Percentiles rank a stretch among this genome's conserved stretches.
phyloP scores from a whole-genome alignment of 2,797 vertebrate species.

The Leucoraja ocellata region DNA sequence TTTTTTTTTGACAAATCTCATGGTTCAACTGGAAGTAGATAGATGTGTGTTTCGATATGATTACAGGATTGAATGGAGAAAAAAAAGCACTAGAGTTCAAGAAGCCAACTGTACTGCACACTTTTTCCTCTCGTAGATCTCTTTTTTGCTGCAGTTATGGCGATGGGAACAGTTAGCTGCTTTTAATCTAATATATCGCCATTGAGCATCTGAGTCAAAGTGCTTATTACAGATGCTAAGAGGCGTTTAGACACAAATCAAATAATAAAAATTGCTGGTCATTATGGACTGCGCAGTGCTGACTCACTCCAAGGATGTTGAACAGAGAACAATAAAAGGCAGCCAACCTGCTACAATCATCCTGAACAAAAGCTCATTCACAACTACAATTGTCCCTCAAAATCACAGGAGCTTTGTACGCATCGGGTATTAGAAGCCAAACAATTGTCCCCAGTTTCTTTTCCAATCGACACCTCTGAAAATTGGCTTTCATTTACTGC shows the following conservation, averaged over 20 bases:
- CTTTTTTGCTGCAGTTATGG: neutral
- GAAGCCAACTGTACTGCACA: neutral
- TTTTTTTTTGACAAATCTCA: neutral
- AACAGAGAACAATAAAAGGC: neutral
- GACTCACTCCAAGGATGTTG: neutral
- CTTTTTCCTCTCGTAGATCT: neutral
- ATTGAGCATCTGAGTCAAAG: neutral
- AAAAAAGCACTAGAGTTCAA: neutral
- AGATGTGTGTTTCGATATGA: neutral
- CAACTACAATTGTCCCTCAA: neutral
- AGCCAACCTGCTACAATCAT: neutral
- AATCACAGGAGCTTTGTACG: neutral
- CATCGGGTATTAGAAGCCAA: too few species aligned
- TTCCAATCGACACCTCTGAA: neutral
- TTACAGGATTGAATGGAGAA: neutral
- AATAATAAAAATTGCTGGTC: conserved; percentile 8
- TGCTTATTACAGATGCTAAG: neutral
- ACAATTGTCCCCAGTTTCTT: neutral
- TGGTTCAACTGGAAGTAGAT: neutral
- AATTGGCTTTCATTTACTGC: neutral
- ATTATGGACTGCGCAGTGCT: neutral
- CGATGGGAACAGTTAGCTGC: neutral
- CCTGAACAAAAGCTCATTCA: conserved; percentile 5
- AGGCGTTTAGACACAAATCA: conserved; percentile 22
- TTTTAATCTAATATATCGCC: neutral